Conservation (phyloP, 2,888 invertebrate genomes). For the Ophion ventricosus region DNA sequence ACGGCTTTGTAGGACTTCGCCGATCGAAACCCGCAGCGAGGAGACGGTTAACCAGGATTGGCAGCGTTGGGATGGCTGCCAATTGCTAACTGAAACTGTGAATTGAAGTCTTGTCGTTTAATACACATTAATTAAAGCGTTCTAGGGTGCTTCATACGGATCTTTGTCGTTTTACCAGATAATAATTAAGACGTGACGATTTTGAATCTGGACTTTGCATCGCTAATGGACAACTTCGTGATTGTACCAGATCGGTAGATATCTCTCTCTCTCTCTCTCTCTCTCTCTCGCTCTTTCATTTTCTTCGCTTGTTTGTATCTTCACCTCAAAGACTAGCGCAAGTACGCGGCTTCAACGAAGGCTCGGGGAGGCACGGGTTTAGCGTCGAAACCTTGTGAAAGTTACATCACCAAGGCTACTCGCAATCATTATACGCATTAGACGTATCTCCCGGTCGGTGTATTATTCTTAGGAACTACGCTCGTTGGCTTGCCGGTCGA, state of each 20-base stretch:
- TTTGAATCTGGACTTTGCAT: not conserved
- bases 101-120: not conserved
- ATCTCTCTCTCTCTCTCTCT: conserved; percentile 24
- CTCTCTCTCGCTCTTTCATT: conserved; percentile 23
- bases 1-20: not conserved
- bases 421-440: conserved; percentile 73
- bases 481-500: conserved; percentile 69
- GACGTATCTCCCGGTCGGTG: conserved; percentile 68
- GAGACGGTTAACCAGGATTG: not conserved
- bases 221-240: not conserved
- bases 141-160: not conserved
- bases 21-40: not conserved
- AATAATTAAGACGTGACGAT: too few relatives aligned
- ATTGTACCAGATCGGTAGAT: conserved; percentile 30
- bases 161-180: not conserved
- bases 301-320: not conserved
- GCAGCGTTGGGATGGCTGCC: not conserved
- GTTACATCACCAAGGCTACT: conserved; percentile 80
- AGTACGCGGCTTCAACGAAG: conserved; percentile 59
- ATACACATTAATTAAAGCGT: not conserved
- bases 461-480: conserved; percentile 77
- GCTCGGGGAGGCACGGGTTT: conserved; percentile 64
- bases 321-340: conserved; percentile 46
- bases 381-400: conserved; percentile 77
- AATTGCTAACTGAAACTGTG: not conserved